Percentiles rank a stretch among this genome's conserved stretches.
Evolutionary conservation across 2,888 invertebrate genomes (phyloP).

Genomic region (Megastigmus dorsalis): DNA sequence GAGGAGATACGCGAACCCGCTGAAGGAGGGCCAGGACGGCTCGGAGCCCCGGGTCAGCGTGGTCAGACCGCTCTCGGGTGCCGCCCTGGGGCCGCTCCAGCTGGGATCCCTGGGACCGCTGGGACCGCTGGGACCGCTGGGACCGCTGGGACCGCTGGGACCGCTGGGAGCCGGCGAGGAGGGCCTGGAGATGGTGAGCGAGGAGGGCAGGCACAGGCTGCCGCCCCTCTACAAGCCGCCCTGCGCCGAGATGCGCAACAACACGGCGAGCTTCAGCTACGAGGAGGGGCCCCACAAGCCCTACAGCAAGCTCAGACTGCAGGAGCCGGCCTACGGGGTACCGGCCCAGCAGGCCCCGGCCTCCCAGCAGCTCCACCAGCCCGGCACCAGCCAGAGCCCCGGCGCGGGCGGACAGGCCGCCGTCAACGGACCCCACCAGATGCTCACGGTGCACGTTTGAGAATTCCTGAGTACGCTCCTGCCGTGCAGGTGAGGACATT

Average conservation of each 20-base stretch:
- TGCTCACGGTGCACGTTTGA: conserved; percentile 72
- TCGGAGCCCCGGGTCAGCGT: too few relatives aligned
- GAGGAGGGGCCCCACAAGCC: conserved; percentile 72
- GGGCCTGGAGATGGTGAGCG: conserved; percentile 80
- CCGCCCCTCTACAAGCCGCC: conserved; percentile 86
- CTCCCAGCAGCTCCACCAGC: too few relatives aligned
- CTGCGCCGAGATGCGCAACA: conserved; percentile 89
- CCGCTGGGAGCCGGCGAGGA: conserved; percentile 76
- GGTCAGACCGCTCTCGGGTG: too few relatives aligned
- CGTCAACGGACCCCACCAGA: conserved; percentile 68
- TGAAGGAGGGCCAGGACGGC: conserved; percentile 79
- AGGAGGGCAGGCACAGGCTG: conserved; percentile 76
- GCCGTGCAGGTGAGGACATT: too few relatives aligned
- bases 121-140: conserved; percentile 73
- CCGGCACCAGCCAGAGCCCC: conserved; percentile 70
- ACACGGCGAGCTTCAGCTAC: conserved; percentile 80
- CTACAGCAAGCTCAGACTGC: conserved; percentile 71
- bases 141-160: conserved; percentile 74
- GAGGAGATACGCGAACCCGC: conserved; percentile 86
- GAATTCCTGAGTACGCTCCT: too few relatives aligned
- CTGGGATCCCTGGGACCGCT: conserved; percentile 77
- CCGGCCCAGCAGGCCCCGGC: too few relatives aligned
- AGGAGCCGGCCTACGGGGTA: conserved; percentile 64
- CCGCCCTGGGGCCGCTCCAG: conserved; percentile 75
- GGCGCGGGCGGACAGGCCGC: too few relatives aligned